A percentile compares a stretch with the other conserved stretches of the same genome.
phyloP scores from a whole-genome alignment of 2,113 vertebrate genomes.

The Carassius gibelio region DNA sequence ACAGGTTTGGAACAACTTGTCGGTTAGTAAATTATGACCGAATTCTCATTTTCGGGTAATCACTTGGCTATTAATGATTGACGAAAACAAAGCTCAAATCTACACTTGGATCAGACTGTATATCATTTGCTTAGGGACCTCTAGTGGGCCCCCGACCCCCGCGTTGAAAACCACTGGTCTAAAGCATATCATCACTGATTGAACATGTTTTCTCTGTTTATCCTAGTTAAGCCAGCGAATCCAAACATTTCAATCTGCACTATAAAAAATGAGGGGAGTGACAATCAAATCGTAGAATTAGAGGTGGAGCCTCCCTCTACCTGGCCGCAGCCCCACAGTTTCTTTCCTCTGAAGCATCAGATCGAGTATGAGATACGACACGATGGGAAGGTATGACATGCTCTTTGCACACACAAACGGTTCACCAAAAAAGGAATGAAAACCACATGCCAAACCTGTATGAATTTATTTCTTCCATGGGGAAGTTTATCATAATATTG shows the following conservation, averaged over 20 bases:
- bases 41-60: too few relatives aligned
- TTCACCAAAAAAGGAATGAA: neutral
- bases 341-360: constrained; percentile 74
- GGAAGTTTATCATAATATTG: neutral
- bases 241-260: constrained; percentile 50
- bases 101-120: neutral
- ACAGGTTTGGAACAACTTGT: too few relatives aligned
- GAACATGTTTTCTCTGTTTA: constrained; percentile 17
- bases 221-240: constrained; percentile 64
- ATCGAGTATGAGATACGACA: constrained; percentile 67
- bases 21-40: too few relatives aligned
- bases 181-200: neutral
- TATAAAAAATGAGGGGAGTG: constrained; percentile 48
- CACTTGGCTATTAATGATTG: neutral
- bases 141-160: neutral
- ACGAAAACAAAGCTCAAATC: neutral
- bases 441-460: neutral
- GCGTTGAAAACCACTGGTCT: neutral
- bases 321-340: constrained; percentile 76
- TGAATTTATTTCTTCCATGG: neutral
- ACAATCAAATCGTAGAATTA: constrained; percentile 42
- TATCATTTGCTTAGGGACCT: neutral
- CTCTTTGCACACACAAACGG: neutral
- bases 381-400: constrained; percentile 64
- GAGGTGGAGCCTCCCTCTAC: constrained; percentile 64